Base-by-base conservation (phyloP, 2,888 invertebrate species). In the Caenorhabditis virilis region DNA sequence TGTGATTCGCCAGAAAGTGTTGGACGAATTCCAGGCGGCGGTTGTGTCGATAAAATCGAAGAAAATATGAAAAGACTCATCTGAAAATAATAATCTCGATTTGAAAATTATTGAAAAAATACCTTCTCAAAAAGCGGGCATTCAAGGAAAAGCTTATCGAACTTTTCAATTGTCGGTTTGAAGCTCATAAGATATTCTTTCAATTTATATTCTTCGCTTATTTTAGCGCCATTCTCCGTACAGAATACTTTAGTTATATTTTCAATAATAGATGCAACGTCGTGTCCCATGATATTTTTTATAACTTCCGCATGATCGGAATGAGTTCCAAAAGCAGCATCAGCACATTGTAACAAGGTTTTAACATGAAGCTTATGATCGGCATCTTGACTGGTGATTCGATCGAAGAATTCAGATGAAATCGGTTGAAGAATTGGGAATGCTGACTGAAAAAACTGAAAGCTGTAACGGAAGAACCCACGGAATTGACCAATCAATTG, bases 221-320 rank as follows among this genome's bases (percentile, higher is more conserved):
- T n/a, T n/a, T n/a, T n/a, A n/a, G n/a, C n/a, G n/a, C n/a, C n/a
- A n/a, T n/a, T n/a, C n/a, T n/a, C n/a, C n/a, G n/a, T n/a, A n/a
- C n/a, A n/a, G n/a, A n/a, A n/a, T n/a, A n/a, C n/a, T n/a, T n/a
- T n/a, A n/a, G n/a, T n/a, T n/a, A n/a, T n/a, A n/a, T 42, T 20
- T 15, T 22, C 22, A 3, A 42, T 42, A 23, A 42, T 15, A 6
- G 15, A 18, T 11, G 30, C 13, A 6, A 30, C 30, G n/a, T 25
- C 48, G 23, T 59, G 33, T 39, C 47, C 47, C 26, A 52, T 50
- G 4, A 52, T 22, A 16, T 52, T 39, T 1, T 16, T 23, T 16
- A 59, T 38, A 23, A 45, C 47, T 26, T 52, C 52, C 5, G 59
- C 52, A 18, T 52, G 59, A 6, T 59, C 59, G 5, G 45, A 33